Evolutionary conservation across 1,140 invertebrate species (phyloP), one percentile per base, ranked within the genome.

Genomic region (Tetragonula clypearis): DNA sequence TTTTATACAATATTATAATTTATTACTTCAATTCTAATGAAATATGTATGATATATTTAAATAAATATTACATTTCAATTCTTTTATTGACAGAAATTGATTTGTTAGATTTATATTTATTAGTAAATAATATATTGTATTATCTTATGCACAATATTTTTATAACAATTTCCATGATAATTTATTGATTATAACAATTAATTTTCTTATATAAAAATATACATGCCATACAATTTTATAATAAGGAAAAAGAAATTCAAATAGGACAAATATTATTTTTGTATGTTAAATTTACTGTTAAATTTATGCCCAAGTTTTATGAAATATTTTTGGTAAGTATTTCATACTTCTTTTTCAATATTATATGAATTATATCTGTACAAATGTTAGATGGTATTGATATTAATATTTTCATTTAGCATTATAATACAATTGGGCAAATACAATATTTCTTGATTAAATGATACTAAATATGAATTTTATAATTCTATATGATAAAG

Each of bases 261-360:
- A 30, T 78, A 65, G 60, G n/a, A 66, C 60, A 66, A 66, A 30
- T 35, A 19, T 79, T 79, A 15, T 30, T 65, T 21, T 21, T 79
- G 35, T 49, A 53, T 26, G 19, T 55, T 65, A 1, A 53, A n/a
- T 60, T 81, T 9, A 30, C 62, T 74, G 41, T 65, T 30, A 74
- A 56, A 60, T 49, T n/a, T 53, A 65, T 30, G 41, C 6, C 26
- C 4, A 55, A 56, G 12, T 35, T 23, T 55, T 82, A 66, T 30
- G 30, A 60, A 49, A 19, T 72, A 58, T n/a, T 2, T 66, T 65
- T 19, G 0, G 19, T 26, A 23, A 23, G 68, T 19, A 62, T 26
- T 68, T 49, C 71, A 60, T 23, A 14, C 2, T 35, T 78, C 5
- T 49, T 56, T 84, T 30, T 26, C 5, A 35, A 71, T 23, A 66